A percentile compares a stretch with the other conserved stretches of the same genome.
Conservation (phyloP, 1,140 invertebrate genomes). For the Saxidomus purpurata region DNA sequence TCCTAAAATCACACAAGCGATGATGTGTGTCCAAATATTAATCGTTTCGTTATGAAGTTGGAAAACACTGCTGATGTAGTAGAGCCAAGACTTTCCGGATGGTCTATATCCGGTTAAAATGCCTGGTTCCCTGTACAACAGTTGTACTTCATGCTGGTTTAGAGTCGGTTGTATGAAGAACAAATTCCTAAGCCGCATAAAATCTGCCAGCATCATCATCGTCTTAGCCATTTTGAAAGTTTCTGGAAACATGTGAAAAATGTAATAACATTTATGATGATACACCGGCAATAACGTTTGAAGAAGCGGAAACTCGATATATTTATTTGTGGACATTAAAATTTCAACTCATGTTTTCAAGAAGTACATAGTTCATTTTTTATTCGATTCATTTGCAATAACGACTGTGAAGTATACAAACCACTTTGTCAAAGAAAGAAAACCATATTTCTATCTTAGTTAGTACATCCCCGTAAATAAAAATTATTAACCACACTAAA, state of each 20-base stretch:
- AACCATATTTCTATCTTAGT: no score
- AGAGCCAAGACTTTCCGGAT: slow-evolving; percentile 66
- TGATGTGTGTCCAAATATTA: slow-evolving; percentile 82
- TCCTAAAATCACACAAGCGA: slow-evolving; percentile 69
- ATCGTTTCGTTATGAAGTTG: slow-evolving; percentile 82
- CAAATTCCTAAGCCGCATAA: not conserved
- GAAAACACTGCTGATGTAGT: slow-evolving; percentile 78
- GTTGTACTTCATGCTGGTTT: not conserved
- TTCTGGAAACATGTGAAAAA: not conserved
- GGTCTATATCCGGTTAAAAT: not conserved
- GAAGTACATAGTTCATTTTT: no score
- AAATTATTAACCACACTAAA: no score
- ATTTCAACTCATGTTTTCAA: no score
- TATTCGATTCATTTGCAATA: no score
- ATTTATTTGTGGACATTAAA: no score
- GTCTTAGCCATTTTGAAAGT: not conserved
- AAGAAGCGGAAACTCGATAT: no score
- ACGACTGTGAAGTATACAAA: no score
- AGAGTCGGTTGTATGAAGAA: not conserved
- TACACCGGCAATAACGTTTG: no score
- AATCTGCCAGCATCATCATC: not conserved
- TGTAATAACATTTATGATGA: not conserved
- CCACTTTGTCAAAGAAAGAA: no score
- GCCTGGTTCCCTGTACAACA: not conserved
- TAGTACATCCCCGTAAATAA: no score